A percentile compares a stretch with the other conserved stretches of the same genome.
Evolutionary conservation across 2,888 invertebrate genomes (phyloP).

Genomic region (Lasioglossum vierecki): DNA sequence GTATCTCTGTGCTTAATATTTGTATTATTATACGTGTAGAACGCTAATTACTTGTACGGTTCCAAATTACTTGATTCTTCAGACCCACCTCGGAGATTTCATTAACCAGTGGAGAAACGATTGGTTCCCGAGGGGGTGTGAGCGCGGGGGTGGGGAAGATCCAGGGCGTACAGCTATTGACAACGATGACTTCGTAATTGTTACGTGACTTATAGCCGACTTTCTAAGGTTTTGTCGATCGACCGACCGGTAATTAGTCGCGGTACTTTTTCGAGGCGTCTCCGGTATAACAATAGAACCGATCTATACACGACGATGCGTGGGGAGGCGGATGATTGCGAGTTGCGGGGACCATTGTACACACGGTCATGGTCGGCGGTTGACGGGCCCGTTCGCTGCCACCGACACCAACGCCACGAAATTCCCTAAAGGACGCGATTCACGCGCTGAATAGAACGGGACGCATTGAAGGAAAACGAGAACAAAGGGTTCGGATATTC

Average conservation of each 20-base stretch:
- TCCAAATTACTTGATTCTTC: neutral
- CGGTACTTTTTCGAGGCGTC: slow-evolving; percentile 66
- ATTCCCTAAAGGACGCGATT: slow-evolving; percentile 70
- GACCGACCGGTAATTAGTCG: slow-evolving; percentile 62
- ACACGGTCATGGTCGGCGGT: slow-evolving; percentile 87
- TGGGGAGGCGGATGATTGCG: slow-evolving; percentile 78
- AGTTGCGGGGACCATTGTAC: slow-evolving; percentile 85
- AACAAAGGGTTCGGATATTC: slow-evolving; percentile 66
- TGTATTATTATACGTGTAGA: neutral
- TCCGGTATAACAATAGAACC: slow-evolving; percentile 60
- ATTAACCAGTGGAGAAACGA: slow-evolving; percentile 8
- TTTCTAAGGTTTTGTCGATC: slow-evolving; percentile 53
- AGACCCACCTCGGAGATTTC: slow-evolving; percentile 10
- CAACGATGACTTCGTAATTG: slow-evolving; percentile 50
- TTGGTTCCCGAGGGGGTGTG: neutral
- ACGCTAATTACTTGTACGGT: neutral
- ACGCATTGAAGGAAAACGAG: slow-evolving; percentile 50
- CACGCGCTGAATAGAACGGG: slow-evolving; percentile 53
- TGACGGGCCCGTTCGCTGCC: slow-evolving; percentile 86
- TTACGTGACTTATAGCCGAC: slow-evolving; percentile 44
- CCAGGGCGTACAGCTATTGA: slow-evolving; percentile 5
- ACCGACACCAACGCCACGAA: slow-evolving; percentile 80
- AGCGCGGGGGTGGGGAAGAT: neutral
- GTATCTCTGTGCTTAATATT: too few species aligned
- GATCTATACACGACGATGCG: slow-evolving; percentile 76